Evolutionary conservation across 2,888 invertebrate genomes (phyloP).

Genomic region (Drosophila hawaiiensis): DNA sequence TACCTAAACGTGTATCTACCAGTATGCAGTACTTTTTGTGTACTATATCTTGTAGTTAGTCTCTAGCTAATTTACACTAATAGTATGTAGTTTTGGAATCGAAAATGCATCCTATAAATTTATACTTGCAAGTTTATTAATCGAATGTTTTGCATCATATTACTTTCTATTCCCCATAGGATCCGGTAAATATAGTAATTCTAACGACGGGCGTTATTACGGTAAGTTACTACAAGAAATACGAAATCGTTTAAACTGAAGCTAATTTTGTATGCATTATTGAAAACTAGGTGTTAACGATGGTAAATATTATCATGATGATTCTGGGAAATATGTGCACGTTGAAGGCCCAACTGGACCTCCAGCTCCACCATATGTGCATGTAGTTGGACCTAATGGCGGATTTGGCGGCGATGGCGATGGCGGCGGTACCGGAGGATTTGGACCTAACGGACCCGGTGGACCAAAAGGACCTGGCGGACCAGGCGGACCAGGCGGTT

Average conservation of each 20-base stretch:
- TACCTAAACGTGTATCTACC: conserved; percentile 20
- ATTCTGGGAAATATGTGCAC: conserved; percentile 84
- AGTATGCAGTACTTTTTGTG: conserved; percentile 26
- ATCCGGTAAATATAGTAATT: conserved; percentile 76
- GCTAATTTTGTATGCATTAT: neutral
- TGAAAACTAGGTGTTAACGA: conserved; percentile 63
- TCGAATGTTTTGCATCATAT: conserved; percentile 49
- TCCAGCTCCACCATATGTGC: conserved; percentile 82
- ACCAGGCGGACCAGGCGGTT: conserved; percentile 68
- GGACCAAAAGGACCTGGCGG: conserved; percentile 80
- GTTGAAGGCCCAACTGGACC: conserved; percentile 85
- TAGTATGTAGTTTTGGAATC: conserved; percentile 10
- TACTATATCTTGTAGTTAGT: conserved; percentile 39
- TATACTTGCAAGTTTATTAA: conserved; percentile 54
- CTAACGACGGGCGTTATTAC: conserved; percentile 65
- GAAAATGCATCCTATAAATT: neutral
- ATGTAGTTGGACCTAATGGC: conserved; percentile 82
- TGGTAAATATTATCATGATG: conserved; percentile 83
- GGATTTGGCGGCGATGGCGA: conserved; percentile 80
- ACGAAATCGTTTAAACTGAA: fast-evolving
- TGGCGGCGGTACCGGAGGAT: conserved; percentile 77
- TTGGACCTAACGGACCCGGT: conserved; percentile 77
- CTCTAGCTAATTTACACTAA: conserved; percentile 44
- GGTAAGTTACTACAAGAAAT: conserved; percentile 60
- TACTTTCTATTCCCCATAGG: conserved; percentile 60